Evolutionary conservation across 2,113 vertebrate genomes (phyloP).

Genomic region (Megalops atlanticus): DNA sequence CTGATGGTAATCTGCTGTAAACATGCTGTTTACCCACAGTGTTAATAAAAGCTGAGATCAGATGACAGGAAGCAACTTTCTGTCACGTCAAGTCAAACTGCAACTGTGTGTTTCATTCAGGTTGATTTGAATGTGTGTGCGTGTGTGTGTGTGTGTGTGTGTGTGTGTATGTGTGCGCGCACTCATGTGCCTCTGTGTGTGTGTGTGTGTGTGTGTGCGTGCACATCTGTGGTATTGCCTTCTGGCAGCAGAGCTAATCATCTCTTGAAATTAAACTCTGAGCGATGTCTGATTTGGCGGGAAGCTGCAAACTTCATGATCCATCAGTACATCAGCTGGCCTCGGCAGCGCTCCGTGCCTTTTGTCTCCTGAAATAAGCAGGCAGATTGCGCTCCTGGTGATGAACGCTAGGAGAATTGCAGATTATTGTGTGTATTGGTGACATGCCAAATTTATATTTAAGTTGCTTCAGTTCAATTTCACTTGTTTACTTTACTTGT

Average conservation of each 20-base stretch:
- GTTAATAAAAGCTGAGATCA: too few relatives aligned
- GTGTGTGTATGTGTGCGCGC: too few relatives aligned
- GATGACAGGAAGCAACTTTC: too few relatives aligned
- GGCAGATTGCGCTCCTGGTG: background rate
- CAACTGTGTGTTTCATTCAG: too few relatives aligned
- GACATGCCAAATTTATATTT: conserved; percentile 23
- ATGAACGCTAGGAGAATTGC: background rate
- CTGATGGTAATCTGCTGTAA: too few relatives aligned
- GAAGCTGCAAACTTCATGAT: background rate
- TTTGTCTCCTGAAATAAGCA: background rate
- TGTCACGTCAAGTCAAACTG: too few relatives aligned
- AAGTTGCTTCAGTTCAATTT: conserved; percentile 26
- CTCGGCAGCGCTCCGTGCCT: background rate
- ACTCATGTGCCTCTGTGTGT: too few relatives aligned
- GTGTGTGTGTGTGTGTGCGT: too few relatives aligned
- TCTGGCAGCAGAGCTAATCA: background rate
- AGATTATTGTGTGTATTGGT: conserved; percentile 23
- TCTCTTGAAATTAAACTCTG: background rate
- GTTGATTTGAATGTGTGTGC: too few relatives aligned
- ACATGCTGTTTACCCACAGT: too few relatives aligned
- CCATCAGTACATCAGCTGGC: background rate
- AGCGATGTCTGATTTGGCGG: background rate
- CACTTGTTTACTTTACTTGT: background rate
- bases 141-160: background rate
- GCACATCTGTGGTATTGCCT: too few relatives aligned